A percentile compares a stretch with the other conserved stretches of the same genome.
Evolutionary conservation across 1,140 invertebrate species (phyloP).

Genomic region (Sycophaga agraensis): DNA sequence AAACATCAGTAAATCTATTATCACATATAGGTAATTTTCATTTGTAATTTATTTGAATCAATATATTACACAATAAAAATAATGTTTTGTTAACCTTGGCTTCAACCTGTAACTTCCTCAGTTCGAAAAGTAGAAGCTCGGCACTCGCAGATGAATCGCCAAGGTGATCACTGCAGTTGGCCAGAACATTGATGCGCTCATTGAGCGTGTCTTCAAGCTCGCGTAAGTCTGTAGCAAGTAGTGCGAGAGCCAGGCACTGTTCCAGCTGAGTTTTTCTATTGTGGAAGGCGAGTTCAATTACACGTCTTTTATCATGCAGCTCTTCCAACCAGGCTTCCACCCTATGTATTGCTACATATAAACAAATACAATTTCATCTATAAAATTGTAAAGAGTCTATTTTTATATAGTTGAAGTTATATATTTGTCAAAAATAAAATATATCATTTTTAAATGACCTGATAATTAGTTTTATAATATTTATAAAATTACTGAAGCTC

Average conservation of each 20-base stretch:
- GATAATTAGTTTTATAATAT: no score
- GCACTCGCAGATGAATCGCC: constrained; percentile 72
- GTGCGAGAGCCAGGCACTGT: constrained; percentile 74
- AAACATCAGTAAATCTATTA: no score
- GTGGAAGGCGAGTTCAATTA: constrained; percentile 74
- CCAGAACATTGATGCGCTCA: constrained; percentile 56
- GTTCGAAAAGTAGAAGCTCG: constrained; percentile 69
- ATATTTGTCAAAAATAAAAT: no score
- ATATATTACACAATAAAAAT: no score
- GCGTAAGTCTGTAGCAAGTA: constrained; percentile 72
- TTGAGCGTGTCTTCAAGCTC: constrained; percentile 66
- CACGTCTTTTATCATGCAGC: constrained; percentile 74
- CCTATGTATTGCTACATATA: constrained; percentile 67
- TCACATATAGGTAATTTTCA: background rate
- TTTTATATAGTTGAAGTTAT: no score
- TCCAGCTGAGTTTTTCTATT: constrained; percentile 71
- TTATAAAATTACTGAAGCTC: no score
- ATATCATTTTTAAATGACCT: no score
- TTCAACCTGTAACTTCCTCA: constrained; percentile 71
- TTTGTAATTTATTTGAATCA: background rate
- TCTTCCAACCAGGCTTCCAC: constrained; percentile 76
- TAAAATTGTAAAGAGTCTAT: no score
- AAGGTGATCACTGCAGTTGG: constrained; percentile 56
- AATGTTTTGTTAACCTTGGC: constrained; percentile 63
- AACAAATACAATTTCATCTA: no score